These are phyloP conservation scores for Triops cancriformis DNA, from an alignment of 1,140 invertebrate species.

Conservation along the genomic window DNA sequence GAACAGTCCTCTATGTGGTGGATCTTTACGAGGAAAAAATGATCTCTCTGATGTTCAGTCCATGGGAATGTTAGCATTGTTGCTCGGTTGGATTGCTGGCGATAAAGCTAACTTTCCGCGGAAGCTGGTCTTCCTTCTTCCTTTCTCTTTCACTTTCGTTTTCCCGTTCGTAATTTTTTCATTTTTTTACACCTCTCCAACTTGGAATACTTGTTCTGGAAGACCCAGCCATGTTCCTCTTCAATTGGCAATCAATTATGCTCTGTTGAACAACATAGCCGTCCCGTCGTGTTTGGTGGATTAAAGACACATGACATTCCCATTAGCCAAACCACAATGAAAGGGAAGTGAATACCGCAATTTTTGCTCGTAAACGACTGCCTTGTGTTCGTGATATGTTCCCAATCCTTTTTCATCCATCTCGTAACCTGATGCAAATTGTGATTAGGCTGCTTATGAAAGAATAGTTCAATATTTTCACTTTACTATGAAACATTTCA, in stretches of 20 bases:
- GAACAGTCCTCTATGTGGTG: background rate
- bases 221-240: background rate
- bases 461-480: background rate
- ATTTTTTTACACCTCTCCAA: background rate
- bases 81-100: background rate
- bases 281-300: background rate
- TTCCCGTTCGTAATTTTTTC: background rate
- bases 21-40: background rate
- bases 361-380: conserved; percentile 10
- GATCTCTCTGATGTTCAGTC: background rate
- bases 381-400: conserved; percentile 8
- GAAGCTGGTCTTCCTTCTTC: conserved; percentile 12
- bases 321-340: conserved; percentile 1
- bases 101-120: background rate
- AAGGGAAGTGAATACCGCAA: background rate
- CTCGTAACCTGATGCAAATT: conserved; percentile 1
- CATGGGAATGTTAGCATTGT: background rate
- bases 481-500: too few species aligned
- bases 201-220: background rate
- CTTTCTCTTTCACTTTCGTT: background rate
- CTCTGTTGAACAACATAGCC: background rate
- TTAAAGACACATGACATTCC: background rate
- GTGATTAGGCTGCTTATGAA: background rate
- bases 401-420: background rate
- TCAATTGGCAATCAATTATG: background rate